Evolutionary conservation across 2,113 vertebrate genomes (phyloP).

Genomic region (Corythornis cristatus): DNA sequence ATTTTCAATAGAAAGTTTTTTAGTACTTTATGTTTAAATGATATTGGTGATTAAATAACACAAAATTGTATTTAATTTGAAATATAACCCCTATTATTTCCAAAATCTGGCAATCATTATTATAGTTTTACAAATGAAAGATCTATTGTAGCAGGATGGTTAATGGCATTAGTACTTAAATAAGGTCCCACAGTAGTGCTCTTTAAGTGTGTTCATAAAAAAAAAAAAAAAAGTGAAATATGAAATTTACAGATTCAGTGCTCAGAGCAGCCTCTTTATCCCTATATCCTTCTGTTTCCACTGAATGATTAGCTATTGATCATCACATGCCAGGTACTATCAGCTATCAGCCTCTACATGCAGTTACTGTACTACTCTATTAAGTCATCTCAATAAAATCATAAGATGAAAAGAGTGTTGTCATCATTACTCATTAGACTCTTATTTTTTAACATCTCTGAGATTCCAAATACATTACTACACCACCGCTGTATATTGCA

Average conservation of each 20-base stretch:
- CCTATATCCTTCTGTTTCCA: neutral
- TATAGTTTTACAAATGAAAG: neutral
- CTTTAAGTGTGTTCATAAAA: neutral
- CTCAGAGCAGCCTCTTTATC: neutral
- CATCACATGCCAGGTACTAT: neutral
- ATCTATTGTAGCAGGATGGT: neutral
- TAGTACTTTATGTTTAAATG: neutral
- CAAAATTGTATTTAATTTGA: constrained; percentile 41
- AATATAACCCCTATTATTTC: constrained; percentile 33
- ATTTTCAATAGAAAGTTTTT: neutral
- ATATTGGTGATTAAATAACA: constrained; percentile 22
- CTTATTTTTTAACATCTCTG: neutral
- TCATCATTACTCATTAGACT: neutral
- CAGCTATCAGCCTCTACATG: neutral
- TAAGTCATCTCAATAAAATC: neutral
- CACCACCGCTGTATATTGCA: neutral
- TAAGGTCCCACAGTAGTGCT: neutral
- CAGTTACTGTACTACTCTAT: neutral
- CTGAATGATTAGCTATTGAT: neutral
- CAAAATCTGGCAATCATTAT: neutral
- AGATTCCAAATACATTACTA: neutral
- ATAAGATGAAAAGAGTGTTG: neutral
- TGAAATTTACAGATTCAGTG: constrained; percentile 1
- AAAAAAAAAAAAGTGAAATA: neutral
- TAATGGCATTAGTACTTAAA: constrained; percentile 27